Evolutionary conservation across 2,797 vertebrate genomes (phyloP), one percentile per base, ranked within the genome.

Genomic region (Phoeniculus purpureus): DNA sequence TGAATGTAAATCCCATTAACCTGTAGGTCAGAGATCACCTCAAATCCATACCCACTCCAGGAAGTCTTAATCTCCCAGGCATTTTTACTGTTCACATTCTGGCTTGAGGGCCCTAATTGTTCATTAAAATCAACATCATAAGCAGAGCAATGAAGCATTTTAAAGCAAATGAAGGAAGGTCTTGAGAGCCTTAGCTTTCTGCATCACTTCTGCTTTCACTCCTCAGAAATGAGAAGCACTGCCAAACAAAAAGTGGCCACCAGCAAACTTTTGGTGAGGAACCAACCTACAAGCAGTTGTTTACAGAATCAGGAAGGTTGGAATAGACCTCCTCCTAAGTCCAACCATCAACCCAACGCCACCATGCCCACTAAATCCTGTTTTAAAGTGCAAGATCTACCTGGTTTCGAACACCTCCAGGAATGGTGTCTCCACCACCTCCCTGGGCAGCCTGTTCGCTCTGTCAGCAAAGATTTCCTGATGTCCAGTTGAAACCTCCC

Each of bases 221-320:
- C 12, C 9, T 77, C 19, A 1, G 12, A 19, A 64, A 20, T 2
- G 6, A 58, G 2, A 12, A 45, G 20, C 51, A 4, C 26, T 13
- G 22, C 54, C 47, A 40, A 21, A 12, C 37, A 12, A 5, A 21
- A 16, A 26, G 31, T 3, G 6, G 15, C 32, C 29, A 59, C 18
- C 8, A 3, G 4, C 21, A 52, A 58, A 21, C 15, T 52, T 13
- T 25, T 23, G 60, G 4, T 6, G 12, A 20, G 19, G 31, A 59
- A 4, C 13, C 14, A 12, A 22, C 27, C 43, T n/a, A 20, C 4
- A n/a, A 21, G 18, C 34, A 62, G 16, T 12, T 2, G 0, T 32
- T 40, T 43, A 43, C 43, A 43, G 43, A 43, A 43, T 43, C 43
- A 43, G 6, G 16, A 16, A 43, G 16, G 13, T 16, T 15, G 13